Evolutionary conservation across 1,140 invertebrate genomes (phyloP).

Genomic region (Bombus superbus): DNA sequence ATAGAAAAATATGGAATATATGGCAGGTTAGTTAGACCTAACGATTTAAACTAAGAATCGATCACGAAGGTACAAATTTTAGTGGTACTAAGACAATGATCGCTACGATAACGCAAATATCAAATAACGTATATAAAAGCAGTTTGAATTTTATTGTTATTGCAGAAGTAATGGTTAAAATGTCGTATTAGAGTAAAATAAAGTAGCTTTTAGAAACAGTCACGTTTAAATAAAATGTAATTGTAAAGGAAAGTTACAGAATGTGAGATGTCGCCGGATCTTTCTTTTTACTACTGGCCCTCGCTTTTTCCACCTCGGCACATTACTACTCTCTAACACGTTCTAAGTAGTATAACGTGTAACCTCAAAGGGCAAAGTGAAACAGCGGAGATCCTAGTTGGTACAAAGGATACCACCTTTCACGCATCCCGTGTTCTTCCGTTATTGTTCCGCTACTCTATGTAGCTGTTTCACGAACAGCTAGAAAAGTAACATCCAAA

Average conservation of each 20-base stretch:
- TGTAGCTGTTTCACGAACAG: neutral
- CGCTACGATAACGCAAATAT: no score
- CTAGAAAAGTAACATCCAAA: neutral
- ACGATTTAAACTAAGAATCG: no score
- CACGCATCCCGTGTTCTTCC: constrained; percentile 4
- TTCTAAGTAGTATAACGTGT: constrained; percentile 5
- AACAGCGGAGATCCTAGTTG: constrained; percentile 20
- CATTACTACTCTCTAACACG: neutral
- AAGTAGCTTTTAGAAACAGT: no score
- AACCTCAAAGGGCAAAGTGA: constrained; percentile 32
- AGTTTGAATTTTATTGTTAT: no score
- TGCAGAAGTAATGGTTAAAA: no score
- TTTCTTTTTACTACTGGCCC: neutral
- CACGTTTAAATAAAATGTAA: no score
- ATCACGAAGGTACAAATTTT: no score
- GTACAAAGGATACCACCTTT: constrained; percentile 18
- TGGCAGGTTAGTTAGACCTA: no score
- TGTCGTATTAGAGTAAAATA: no score
- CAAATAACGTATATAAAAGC: no score
- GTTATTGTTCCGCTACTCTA: neutral
- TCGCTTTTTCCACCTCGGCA: constrained; percentile 12
- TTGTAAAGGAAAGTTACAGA: neutral
- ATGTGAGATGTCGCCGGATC: constrained; percentile 16
- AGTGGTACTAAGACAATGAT: no score
- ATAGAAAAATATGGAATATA: no score